Base-by-base conservation (phyloP, 1,140 invertebrate species). In the Drosophila kikkawai region DNA sequence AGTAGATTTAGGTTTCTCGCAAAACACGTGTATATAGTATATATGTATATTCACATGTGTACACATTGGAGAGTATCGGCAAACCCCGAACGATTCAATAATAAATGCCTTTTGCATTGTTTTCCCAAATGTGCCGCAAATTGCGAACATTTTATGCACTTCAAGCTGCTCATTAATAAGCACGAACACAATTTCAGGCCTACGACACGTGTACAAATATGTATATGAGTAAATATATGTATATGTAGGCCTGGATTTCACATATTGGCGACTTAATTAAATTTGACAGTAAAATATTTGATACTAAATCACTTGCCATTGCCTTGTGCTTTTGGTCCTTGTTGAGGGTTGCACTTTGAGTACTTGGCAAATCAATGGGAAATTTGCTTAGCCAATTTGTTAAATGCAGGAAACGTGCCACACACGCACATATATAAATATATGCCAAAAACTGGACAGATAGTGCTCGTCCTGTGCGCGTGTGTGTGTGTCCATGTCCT, bases 321-420 rank as follows among this genome's bases (percentile, higher is more conserved):
- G 66, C 45, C 32, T 44, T 34, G 29, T n/a, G 42, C 32, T 11
- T n/a, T 47, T 26, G 32, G 19, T 75, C 26, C 48, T 59, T 34
- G 45, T 67, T 70, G 47, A 56, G 66, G 42, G 44, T 37, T 80
- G 69, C 69, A 67, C 61, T 63, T 68, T 63, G 47, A 80, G 69
- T 80, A 65, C 78, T 69, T 59, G 64, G 70, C 59, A 75, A 70
- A 76, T 71, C 73, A 81, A 79, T 79, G 76, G 57, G 57, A 79
- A 79, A 79, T 79, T 79, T 79, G 66, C 76, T 79, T 79, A 59
- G 76, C 75, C 76, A 79, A 79, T 79, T 79, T 79, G 75, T 79
- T 78, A 78, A 78, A 78, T 77, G 75, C 74, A 75, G 44, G 47
- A 77, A 39, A 56, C 50, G 29, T 53, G 29, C 50, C 50, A 56